phyloP scores from a whole-genome alignment of 2,113 vertebrate species.

The Chrysochloris asiatica region DNA sequence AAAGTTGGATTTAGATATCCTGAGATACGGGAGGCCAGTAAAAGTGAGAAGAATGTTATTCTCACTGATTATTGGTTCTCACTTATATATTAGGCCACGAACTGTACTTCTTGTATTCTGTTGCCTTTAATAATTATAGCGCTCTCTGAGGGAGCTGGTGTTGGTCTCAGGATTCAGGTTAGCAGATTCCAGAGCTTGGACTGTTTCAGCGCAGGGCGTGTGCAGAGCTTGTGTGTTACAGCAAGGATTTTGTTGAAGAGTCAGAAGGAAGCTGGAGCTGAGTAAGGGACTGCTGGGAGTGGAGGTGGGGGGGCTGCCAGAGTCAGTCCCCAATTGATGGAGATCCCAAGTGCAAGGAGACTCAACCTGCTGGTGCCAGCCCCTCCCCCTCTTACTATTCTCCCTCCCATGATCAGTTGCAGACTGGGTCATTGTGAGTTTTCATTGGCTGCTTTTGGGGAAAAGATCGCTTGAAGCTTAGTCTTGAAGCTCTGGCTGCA shows the following conservation, averaged over 20 bases:
- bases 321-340: too few species aligned
- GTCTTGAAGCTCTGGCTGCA: not conserved
- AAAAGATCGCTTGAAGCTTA: not conserved
- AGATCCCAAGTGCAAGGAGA: too few species aligned
- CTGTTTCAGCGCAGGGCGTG: rapidly evolving
- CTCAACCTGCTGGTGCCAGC: too few species aligned
- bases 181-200: rapidly evolving
- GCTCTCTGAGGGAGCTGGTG: too few species aligned
- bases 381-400: too few species aligned
- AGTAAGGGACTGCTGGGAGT: not conserved
- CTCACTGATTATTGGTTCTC: not conserved
- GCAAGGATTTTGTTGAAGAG: not conserved
- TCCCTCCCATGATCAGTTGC: too few species aligned
- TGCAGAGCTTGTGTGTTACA: not conserved
- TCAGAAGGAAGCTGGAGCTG: not conserved
- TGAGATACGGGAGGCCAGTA: too few species aligned
- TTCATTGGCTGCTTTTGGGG: not conserved
- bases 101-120: too few species aligned
- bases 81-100: not conserved
- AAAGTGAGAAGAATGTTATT: not conserved
- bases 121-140: too few species aligned
- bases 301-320: too few species aligned
- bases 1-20: too few species aligned
- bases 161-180: not conserved
- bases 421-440: not conserved